Evolutionary conservation across 2,113 vertebrate species (phyloP), one percentile per base, ranked within the genome.

Genomic region (Grus americana): DNA sequence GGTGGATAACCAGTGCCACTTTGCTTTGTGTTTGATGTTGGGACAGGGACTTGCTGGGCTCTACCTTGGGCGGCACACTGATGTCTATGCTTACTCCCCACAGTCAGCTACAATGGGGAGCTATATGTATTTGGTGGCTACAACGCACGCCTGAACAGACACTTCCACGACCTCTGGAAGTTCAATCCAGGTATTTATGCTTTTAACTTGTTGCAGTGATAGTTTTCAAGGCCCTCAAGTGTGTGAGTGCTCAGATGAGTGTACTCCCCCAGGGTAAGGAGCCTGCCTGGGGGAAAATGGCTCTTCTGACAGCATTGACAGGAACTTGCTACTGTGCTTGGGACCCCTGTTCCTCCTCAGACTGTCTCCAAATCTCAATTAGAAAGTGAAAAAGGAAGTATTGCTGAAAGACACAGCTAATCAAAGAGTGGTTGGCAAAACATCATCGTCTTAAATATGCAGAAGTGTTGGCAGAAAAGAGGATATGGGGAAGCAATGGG

Each of bases 121-220:
- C 97, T 99, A 4, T 99, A 99, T 80, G 99, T 99, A 75, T 99
- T 99, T 92, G 99, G 99, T 93, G 99, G 99, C 80, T 99, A 99
- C 97, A 99, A 99, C 7, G 99, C 99, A 32, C 98, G 99, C 59
- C 97, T 99, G 92, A 99, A 99, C 97, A 98, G 99, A 72, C 99
- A 99, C 96, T 99, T 99, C 98, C 99, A 99, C 5, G 99, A 99
- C 86, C 99, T 99, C 65, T 99, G 99, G 99, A 99, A 99, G 97
- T 99, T 99, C 96, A 99, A 98, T 93, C 99, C 99, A 98, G 99
- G 99, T 99, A 98, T 98, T 86, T 79, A 46, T 47, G 26, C 52
- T 32, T 93, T 57, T 46, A 30, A 19, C 34, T 54, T 82, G 7
- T 34, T 82, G 62, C 29, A 70, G 24, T 58, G 54, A 23, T 21